These are phyloP conservation scores for Harlomillsia oculata DNA, from an alignment of 1,140 invertebrate species.

Conservation along the genomic window DNA sequence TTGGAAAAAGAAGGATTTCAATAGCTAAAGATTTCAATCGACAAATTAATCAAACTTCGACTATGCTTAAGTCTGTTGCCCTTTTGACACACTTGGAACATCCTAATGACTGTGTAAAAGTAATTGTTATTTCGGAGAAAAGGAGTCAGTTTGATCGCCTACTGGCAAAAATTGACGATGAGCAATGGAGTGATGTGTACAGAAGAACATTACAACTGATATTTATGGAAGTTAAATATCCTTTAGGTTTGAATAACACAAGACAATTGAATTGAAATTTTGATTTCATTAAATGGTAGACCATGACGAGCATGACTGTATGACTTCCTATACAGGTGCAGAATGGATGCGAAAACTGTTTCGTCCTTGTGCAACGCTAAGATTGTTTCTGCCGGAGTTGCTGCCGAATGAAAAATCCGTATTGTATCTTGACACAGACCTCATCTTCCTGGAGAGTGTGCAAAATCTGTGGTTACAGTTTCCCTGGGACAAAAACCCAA, in stretches of 20 bases:
- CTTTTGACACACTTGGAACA: slow-evolving; percentile 11
- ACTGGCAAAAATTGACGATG: slow-evolving; percentile 12
- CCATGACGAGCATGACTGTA: not conserved
- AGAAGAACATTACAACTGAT: slow-evolving; percentile 6
- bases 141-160: slow-evolving; percentile 13
- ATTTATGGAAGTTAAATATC: slow-evolving; percentile 18
- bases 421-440: slow-evolving; percentile 33
- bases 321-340: slow-evolving; percentile 6
- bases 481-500: not conserved
- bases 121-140: slow-evolving; percentile 23
- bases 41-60: slow-evolving; percentile 30
- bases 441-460: slow-evolving; percentile 26
- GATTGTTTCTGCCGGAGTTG: slow-evolving; percentile 30
- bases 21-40: slow-evolving; percentile 25
- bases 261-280: not conserved
- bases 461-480: slow-evolving; percentile 28
- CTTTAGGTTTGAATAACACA: slow-evolving; percentile 10
- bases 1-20: not conserved
- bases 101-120: slow-evolving; percentile 10
- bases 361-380: slow-evolving; percentile 32
- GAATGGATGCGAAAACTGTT: slow-evolving; percentile 31
- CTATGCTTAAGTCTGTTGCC: slow-evolving; percentile 28
- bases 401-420: slow-evolving; percentile 13
- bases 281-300: not conserved
- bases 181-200: slow-evolving; percentile 21